phyloP scores from a whole-genome alignment of 2,113 vertebrate species.

The Thalassarche chlororhynchos region DNA sequence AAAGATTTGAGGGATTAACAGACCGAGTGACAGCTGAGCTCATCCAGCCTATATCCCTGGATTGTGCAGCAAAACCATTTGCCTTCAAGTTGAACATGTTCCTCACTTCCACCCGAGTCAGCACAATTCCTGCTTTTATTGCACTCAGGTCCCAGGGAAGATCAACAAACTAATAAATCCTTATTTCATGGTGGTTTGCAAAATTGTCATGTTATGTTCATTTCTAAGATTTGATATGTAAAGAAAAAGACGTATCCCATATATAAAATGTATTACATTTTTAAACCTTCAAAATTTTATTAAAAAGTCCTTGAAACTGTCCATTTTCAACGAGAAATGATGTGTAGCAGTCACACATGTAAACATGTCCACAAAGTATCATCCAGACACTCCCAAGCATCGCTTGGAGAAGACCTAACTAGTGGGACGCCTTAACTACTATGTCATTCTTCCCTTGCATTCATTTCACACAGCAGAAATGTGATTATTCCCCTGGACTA shows the following conservation, averaged over 20 bases:
- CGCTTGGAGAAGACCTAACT: not conserved
- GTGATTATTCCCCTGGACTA: no score
- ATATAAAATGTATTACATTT: not conserved
- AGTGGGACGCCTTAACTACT: not conserved
- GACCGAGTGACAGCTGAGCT: slow-evolving; percentile 37
- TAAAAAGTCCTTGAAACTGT: not conserved
- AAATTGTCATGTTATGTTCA: not conserved
- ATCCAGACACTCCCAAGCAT: not conserved
- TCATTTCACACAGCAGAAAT: not conserved
- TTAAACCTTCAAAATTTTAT: not conserved
- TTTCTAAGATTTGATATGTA: not conserved
- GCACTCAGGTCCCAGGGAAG: not conserved
- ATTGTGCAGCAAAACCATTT: slow-evolving; percentile 12
- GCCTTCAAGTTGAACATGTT: slow-evolving; percentile 27
- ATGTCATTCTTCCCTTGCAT: not conserved
- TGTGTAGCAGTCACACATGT: rapidly evolving
- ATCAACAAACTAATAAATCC: slow-evolving; percentile 45
- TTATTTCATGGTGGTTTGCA: not conserved
- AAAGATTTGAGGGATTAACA: slow-evolving; percentile 61
- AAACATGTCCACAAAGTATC: not conserved
- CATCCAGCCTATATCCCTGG: slow-evolving; percentile 11
- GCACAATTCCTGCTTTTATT: not conserved
- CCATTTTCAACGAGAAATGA: not conserved
- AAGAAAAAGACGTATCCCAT: not conserved
- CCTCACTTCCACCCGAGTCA: not conserved